Conservation (phyloP, 1,140 invertebrate genomes). For the Trichonephila clavata region DNA sequence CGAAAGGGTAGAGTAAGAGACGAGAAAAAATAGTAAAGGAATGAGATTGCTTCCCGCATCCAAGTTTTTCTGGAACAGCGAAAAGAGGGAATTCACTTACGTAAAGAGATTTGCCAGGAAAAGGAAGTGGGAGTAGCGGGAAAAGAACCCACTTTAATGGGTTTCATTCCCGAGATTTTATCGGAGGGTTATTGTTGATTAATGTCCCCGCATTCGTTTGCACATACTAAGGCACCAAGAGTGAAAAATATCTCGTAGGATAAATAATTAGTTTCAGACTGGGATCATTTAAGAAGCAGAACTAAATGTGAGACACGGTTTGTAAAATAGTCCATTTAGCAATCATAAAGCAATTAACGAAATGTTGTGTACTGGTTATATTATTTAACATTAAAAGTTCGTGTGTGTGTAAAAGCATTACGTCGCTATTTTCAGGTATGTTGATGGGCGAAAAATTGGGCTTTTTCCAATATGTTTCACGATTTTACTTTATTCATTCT, state of each 20-base stretch:
- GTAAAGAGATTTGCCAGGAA: not conserved
- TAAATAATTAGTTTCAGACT: not conserved
- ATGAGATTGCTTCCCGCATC: slow-evolving; percentile 64
- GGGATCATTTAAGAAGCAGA: not conserved
- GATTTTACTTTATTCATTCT: too few species aligned
- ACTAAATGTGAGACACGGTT: not conserved
- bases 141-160: slow-evolving; percentile 35
- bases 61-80: not conserved
- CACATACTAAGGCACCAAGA: not conserved
- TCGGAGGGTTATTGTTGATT: slow-evolving; percentile 50
- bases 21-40: slow-evolving; percentile 2
- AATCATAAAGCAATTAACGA: too few species aligned
- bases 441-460: too few species aligned
- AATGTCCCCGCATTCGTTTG: slow-evolving; percentile 28
- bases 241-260: not conserved
- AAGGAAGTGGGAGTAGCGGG: not conserved
- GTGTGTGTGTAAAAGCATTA: too few species aligned
- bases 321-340: not conserved
- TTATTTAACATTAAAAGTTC: too few species aligned
- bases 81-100: slow-evolving; percentile 47
- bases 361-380: too few species aligned
- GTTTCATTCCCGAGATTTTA: slow-evolving; percentile 47
- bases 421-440: too few species aligned
- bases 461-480: too few species aligned
- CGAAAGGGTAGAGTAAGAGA: not conserved